Conservation (phyloP, 2,797 vertebrate species). For the Poecilia picta region DNA sequence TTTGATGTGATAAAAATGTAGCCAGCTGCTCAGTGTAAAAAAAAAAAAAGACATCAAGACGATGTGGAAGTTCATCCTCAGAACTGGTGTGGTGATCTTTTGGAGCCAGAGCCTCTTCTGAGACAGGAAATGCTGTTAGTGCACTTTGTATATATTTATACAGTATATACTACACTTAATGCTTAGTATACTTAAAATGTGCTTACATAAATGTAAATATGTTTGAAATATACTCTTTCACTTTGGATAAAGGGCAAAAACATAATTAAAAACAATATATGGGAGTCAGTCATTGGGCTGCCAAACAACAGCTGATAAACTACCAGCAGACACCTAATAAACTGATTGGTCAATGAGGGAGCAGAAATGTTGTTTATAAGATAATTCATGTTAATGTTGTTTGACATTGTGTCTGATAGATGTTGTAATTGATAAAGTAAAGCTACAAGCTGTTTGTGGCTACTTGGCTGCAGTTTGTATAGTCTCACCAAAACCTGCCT, state of each 20-base stretch:
- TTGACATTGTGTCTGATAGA: not conserved
- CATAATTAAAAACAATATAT: not conserved
- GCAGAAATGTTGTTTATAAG: not conserved
- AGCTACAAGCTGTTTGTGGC: not conserved
- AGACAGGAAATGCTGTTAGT: too few relatives aligned
- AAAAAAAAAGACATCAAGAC: too few relatives aligned
- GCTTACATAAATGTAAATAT: too few relatives aligned
- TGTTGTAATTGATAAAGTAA: not conserved
- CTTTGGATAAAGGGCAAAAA: not conserved
- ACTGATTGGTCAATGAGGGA: not conserved
- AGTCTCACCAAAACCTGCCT: not conserved
- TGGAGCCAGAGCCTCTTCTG: too few relatives aligned
- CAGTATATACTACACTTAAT: too few relatives aligned
- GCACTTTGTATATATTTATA: too few relatives aligned
- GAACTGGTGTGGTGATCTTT: too few relatives aligned
- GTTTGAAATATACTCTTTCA: too few relatives aligned
- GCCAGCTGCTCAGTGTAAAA: too few relatives aligned
- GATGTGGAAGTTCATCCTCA: too few relatives aligned
- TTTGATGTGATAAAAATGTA: too few relatives aligned
- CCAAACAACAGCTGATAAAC: not conserved
- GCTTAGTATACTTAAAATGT: too few relatives aligned
- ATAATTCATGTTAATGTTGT: not conserved
- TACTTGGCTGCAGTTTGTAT: not conserved
- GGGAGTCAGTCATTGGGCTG: not conserved
- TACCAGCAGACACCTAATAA: not conserved